Percentiles rank a stretch among this genome's conserved stretches.
Evolutionary conservation across 2,113 vertebrate genomes (phyloP).

Genomic region (Opisthocomus hoazin): DNA sequence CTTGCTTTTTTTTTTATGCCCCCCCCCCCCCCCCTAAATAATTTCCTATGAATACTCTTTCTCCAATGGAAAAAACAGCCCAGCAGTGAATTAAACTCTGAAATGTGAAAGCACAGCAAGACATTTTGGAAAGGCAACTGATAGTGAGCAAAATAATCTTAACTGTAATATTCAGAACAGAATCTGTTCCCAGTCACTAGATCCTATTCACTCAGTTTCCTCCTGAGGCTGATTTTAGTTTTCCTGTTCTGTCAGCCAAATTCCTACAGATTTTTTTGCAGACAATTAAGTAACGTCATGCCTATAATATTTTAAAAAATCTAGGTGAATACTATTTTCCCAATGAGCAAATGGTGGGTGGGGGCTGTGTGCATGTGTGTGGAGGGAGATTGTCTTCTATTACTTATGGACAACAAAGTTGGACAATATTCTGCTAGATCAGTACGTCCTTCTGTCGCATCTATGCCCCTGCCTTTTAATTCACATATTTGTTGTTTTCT

Average conservation of each 20-base stretch:
- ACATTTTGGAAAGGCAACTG: not conserved
- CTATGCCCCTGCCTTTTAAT: not conserved
- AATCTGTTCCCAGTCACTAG: not conserved
- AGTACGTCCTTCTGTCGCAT: not conserved
- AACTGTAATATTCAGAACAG: not conserved
- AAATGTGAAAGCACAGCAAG: not conserved
- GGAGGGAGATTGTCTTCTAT: not conserved
- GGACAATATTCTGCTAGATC: not conserved
- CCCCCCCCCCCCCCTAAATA: not conserved
- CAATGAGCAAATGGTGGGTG: not conserved
- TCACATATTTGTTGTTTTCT: not conserved
- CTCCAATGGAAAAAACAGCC: not conserved
- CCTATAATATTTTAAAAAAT: not conserved
- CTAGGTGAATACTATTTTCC: not conserved
- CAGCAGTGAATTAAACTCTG: not conserved
- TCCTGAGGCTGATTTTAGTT: not conserved
- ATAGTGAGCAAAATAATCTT: not conserved
- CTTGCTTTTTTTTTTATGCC: not conserved
- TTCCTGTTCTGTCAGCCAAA: not conserved
- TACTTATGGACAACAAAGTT: not conserved
- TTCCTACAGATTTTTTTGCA: not conserved
- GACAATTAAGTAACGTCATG: not conserved
- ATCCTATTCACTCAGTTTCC: not conserved
- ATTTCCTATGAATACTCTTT: not conserved
- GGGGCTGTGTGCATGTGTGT: accelerated